Evolutionary conservation across 2,888 invertebrate genomes (phyloP), one percentile per base, ranked within the genome.

Genomic region (Antheraea yamamai): DNA sequence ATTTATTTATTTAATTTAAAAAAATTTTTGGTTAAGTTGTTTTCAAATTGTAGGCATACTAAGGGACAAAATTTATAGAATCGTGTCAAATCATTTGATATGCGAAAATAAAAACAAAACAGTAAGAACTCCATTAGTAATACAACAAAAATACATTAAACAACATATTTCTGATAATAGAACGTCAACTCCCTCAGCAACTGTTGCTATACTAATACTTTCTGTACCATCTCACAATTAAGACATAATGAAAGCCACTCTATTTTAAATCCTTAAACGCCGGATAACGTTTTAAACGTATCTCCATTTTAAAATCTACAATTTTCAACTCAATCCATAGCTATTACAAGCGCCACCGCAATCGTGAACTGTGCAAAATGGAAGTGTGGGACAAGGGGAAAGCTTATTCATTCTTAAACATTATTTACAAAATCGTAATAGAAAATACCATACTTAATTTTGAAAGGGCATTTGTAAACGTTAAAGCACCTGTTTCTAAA

Each of bases 291-390:
- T 30, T 30, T 26, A 66, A 66, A 66, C 26, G 26, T 26, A 2
- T 26, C 16, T 74, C 76, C 77, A 80, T 81, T 82, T 84, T 82
- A 81, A 85, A 87, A 85, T 83, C 83, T 81, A 83, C 87, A 86
- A 87, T 88, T 88, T 86, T 84, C 84, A 80, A 82, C 80, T 84
- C 81, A 82, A 84, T 84, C 83, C 81, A 77, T 80, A 79, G 83
- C 84, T 79, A 84, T 83, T 85, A 82, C 81, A 76, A 75, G 76
- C 81, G 76, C 79, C 86, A 83, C 85, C 85, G 83, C 82, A 83
- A 79, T 82, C 82, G 82, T 77, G 81, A 79, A 77, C 78, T 76
- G 76, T 75, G 76, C 78, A 66, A 82, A 82, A 80, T 81, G 79
- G 79, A 76, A 73, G 64, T 76, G 18, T 77, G 77, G 81, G 73